Evolutionary conservation across 2,113 vertebrate genomes (phyloP).

Genomic region (Mesocricetus auratus): DNA sequence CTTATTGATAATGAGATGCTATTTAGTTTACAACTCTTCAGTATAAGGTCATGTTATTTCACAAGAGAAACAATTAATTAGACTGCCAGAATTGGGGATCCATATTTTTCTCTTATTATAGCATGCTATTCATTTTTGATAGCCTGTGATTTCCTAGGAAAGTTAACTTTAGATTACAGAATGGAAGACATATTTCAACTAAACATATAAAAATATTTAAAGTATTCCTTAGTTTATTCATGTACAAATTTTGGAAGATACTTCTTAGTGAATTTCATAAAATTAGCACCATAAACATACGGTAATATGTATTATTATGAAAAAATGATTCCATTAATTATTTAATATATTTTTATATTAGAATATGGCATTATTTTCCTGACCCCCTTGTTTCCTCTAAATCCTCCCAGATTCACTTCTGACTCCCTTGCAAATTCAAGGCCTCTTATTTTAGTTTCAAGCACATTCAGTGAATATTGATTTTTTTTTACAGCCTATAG

Average conservation of each 20-base stretch:
- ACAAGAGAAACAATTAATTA: background rate
- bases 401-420: too few relatives aligned
- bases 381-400: background rate
- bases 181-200: background rate
- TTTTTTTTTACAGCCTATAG: background rate
- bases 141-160: background rate
- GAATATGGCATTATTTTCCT: background rate
- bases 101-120: background rate
- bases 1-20: background rate
- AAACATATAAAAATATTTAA: background rate
- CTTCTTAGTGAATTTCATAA: background rate
- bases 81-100: background rate
- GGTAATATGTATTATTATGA: background rate
- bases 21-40: background rate
- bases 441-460: background rate
- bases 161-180: background rate
- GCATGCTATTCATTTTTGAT: background rate
- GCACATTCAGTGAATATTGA: background rate
- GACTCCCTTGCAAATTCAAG: background rate
- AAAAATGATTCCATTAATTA: background rate
- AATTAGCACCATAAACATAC: background rate
- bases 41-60: background rate
- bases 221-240: background rate
- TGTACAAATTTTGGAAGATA: background rate
- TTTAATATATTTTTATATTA: background rate